Evolutionary conservation across 1,140 invertebrate species (phyloP).

Genomic region (Anastrepha obliqua): DNA sequence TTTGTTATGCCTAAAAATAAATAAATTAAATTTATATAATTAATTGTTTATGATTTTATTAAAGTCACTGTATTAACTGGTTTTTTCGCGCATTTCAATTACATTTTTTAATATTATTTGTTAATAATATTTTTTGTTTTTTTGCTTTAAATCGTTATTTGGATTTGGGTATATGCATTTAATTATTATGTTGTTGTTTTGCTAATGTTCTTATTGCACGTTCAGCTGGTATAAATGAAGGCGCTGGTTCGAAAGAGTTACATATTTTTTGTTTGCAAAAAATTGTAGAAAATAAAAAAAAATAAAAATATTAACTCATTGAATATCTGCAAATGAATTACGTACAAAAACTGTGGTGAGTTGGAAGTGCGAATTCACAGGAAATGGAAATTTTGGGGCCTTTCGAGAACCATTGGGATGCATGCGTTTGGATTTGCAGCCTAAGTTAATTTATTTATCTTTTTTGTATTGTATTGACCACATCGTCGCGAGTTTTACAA

Average conservation of each 20-base stretch:
- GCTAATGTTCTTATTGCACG: background rate
- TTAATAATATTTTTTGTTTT: background rate
- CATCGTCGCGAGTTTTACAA: background rate
- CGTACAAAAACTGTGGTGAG: background rate
- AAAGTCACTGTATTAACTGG: slow-evolving; percentile 7
- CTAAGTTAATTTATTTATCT: slow-evolving; percentile 60
- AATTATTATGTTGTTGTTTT: background rate
- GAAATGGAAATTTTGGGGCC: no score
- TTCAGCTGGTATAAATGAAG: background rate
- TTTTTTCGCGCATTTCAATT: background rate
- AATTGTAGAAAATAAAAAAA: background rate
- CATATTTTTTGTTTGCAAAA: background rate
- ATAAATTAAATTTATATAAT: slow-evolving; percentile 34
- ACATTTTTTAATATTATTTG: background rate
- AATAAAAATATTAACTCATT: background rate
- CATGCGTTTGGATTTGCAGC: background rate
- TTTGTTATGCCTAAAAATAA: slow-evolving; percentile 47
- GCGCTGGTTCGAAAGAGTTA: background rate
- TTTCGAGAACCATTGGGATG: background rate
- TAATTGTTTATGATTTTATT: slow-evolving; percentile 25
- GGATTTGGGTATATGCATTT: background rate
- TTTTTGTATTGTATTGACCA: slow-evolving; percentile 57
- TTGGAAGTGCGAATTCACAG: no score
- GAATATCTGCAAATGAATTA: background rate
- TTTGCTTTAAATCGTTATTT: background rate